Conservation (phyloP, 2,797 vertebrate genomes). For the Rhadinocentrus ornatus region DNA sequence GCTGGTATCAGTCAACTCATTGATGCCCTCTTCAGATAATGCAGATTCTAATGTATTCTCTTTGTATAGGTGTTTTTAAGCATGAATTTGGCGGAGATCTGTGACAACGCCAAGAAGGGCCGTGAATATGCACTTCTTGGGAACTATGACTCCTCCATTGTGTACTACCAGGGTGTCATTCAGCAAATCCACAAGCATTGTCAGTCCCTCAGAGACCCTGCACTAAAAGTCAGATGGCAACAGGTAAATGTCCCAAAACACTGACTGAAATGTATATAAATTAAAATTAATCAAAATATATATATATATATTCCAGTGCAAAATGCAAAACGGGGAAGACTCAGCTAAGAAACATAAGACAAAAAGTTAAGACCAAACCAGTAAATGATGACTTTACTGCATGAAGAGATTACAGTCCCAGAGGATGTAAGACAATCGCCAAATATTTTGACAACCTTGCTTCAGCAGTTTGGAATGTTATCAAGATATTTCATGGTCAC, state of each 20-base stretch:
- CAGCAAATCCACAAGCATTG: constrained; percentile 96
- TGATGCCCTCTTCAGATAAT: not conserved
- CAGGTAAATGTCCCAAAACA: constrained; percentile 83
- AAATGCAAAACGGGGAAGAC: too few relatives aligned
- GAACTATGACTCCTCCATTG: constrained; percentile 96
- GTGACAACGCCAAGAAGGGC: constrained; percentile 95
- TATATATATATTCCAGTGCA: too few relatives aligned
- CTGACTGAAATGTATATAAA: too few relatives aligned
- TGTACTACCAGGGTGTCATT: constrained; percentile 97
- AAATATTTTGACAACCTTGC: not conserved
- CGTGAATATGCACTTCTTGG: constrained; percentile 96
- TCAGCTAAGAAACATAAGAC: too few relatives aligned
- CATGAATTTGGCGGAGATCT: constrained; percentile 96
- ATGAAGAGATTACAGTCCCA: not conserved
- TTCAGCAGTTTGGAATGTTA: not conserved
- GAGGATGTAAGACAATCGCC: not conserved
- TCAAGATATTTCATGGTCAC: not conserved
- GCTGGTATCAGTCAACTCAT: not conserved
- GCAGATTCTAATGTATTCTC: not conserved
- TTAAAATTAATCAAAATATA: too few relatives aligned
- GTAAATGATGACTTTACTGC: too few relatives aligned
- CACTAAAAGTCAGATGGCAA: constrained; percentile 92
- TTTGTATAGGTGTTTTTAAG: constrained; percentile 67
- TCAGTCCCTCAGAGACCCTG: constrained; percentile 90
- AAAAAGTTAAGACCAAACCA: too few relatives aligned